Evolutionary conservation across 2,113 vertebrate species (phyloP).

Genomic region (Misgurnus anguillicaudatus): DNA sequence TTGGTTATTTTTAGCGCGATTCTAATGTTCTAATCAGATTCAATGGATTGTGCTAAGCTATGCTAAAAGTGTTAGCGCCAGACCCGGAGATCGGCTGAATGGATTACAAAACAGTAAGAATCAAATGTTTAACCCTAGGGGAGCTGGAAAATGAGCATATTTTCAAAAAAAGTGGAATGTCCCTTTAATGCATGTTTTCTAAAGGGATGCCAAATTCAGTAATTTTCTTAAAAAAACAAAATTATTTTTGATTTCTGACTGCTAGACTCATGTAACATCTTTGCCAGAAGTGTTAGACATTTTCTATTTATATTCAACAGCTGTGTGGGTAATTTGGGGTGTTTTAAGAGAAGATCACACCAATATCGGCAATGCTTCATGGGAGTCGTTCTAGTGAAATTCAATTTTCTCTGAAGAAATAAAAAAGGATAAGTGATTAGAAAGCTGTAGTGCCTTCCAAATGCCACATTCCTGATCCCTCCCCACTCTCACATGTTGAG

Average conservation of each 20-base stretch:
- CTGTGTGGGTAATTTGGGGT: neutral
- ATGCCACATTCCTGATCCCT: neutral
- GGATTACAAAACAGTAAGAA: too few species aligned
- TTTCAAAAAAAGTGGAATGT: too few species aligned
- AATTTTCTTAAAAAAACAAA: too few species aligned
- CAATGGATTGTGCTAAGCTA: too few species aligned
- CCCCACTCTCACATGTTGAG: neutral
- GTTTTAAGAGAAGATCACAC: neutral
- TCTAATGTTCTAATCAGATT: too few species aligned
- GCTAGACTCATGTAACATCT: neutral
- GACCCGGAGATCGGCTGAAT: too few species aligned
- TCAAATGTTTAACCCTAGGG: too few species aligned
- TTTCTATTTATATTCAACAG: neutral
- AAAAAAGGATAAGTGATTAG: conserved; percentile 4
- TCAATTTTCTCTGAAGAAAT: neutral
- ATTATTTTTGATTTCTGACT: neutral
- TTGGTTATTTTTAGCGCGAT: too few species aligned
- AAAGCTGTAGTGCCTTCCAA: neutral
- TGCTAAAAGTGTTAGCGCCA: too few species aligned
- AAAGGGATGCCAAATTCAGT: too few species aligned
- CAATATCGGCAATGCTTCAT: neutral
- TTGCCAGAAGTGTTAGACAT: neutral
- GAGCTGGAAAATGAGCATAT: too few species aligned
- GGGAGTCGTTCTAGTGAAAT: neutral
- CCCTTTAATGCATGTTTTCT: too few species aligned